phyloP scores from a whole-genome alignment of 2,797 vertebrate species.

The Sebastolobus altivelis region DNA sequence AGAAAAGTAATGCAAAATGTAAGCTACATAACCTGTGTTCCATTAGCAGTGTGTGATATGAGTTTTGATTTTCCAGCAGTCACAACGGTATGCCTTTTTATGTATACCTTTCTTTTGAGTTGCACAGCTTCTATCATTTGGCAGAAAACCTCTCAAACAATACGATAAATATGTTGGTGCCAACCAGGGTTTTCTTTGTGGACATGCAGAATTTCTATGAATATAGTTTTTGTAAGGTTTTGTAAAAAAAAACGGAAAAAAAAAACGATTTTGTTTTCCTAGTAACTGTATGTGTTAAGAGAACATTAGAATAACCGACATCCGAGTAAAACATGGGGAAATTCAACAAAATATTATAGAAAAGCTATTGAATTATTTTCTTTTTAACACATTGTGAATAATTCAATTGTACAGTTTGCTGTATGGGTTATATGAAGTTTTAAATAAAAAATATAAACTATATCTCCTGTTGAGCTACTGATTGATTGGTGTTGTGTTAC shows the following conservation, averaged over 20 bases:
- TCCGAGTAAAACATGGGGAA: slow-evolving; percentile 78
- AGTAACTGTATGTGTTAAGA: slow-evolving; percentile 95
- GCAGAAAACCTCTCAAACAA: slow-evolving; percentile 78
- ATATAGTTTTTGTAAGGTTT: slow-evolving; percentile 99
- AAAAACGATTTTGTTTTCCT: slow-evolving; percentile 90
- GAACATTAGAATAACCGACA: slow-evolving; percentile 86
- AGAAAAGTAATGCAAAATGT: slow-evolving; percentile 78
- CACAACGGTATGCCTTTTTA: slow-evolving; percentile 66
- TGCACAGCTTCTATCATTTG: slow-evolving; percentile 78
- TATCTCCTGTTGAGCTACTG: slow-evolving; percentile 27
- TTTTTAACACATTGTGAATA: slow-evolving; percentile 99
- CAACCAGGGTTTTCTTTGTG: slow-evolving; percentile 94
- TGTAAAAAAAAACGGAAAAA: slow-evolving; percentile 87
- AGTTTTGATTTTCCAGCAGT: slow-evolving; percentile 71
- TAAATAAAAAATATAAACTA: slow-evolving; percentile 90
- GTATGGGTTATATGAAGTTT: slow-evolving; percentile 99
- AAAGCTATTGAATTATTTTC: slow-evolving; percentile 91
- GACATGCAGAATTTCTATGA: slow-evolving; percentile 98
- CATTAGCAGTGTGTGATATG: slow-evolving; percentile 77
- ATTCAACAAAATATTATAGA: slow-evolving; percentile 76
- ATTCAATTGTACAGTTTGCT: slow-evolving; percentile 99
- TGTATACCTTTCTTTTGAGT: slow-evolving; percentile 70
- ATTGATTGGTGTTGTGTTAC: slow-evolving; percentile 21
- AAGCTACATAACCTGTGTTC: slow-evolving; percentile 78
- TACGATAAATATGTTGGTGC: slow-evolving; percentile 81